Evolutionary conservation across 1,140 invertebrate species (phyloP), one percentile per base, ranked within the genome.

Genomic region (Meloidogyne exigua): DNA sequence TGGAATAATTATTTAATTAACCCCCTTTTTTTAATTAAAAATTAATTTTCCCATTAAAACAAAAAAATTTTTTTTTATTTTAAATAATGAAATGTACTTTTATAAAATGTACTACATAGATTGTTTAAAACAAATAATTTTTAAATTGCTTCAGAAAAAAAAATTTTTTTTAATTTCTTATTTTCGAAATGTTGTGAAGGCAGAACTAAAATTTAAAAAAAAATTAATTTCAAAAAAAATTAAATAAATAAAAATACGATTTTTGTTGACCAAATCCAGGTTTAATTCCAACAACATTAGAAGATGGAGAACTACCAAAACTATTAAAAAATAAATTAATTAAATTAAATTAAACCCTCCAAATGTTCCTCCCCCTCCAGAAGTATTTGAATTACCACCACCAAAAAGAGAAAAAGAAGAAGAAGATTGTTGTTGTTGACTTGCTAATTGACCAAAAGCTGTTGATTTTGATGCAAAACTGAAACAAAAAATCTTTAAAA

Each of bases 161-260:
- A 13, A 44, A 44, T 44, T n/a, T n/a, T n/a, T n/a, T n/a, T n/a
- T n/a, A n/a, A n/a, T n/a, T n/a, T n/a, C n/a, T 44, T 57, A 75
- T 36, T 75, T 75, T 28, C 74, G 74, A 25, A 75, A 75, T 13
- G 65, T 75, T 13, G 71, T 75, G 13, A 75, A 75, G 32, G 74
- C 74, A 23, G 74, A 75, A 21, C 74, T 75, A 62, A 75, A 75
- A 23, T 21, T 13, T 4, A 25, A 66, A 73, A 15, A 7, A 25
- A 28, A 18, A 64, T 21, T 2, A 42, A 21, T 25, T n/a, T n/a
- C 15, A n/a, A n/a, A n/a, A n/a, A n/a, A n/a, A n/a, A n/a, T n/a
- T n/a, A n/a, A n/a, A n/a, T 25, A 73, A 13, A 32, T 23, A 32
- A 36, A 11, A 2, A 11, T 21, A 73, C 71, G 42, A 64, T 62